A percentile compares a stretch with the other conserved stretches of the same genome.
phyloP scores from a whole-genome alignment of 2,113 vertebrate genomes.

The Nettapus auritus region DNA sequence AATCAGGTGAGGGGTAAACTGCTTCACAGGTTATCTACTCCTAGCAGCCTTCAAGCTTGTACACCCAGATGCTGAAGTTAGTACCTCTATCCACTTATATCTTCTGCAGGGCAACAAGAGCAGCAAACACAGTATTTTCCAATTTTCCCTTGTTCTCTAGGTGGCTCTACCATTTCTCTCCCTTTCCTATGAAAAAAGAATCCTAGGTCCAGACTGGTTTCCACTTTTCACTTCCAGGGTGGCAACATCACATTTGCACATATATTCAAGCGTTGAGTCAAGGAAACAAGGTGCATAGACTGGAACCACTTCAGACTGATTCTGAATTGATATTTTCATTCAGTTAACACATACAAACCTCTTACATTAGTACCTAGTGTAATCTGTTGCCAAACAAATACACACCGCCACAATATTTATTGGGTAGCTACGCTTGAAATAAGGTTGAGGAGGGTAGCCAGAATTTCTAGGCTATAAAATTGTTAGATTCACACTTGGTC shows the following conservation, averaged over 20 bases:
- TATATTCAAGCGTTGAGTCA: not conserved
- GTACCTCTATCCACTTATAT: not conserved
- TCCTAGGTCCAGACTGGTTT: not conserved
- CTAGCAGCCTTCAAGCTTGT: accelerated
- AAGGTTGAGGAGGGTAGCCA: not conserved
- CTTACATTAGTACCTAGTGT: not conserved
- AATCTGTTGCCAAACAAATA: not conserved
- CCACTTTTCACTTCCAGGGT: not conserved
- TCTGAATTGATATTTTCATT: not conserved
- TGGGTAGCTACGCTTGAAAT: not conserved
- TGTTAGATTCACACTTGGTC: not conserved
- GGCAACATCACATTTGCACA: not conserved
- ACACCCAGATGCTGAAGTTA: not conserved
- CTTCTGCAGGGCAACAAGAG: not conserved
- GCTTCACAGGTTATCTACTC: not conserved
- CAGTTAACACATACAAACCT: not conserved
- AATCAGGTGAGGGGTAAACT: not conserved
- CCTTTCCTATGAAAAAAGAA: not conserved
- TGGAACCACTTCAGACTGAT: not conserved
- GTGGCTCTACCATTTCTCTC: not conserved
- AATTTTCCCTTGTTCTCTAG: not conserved
- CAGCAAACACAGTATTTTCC: not conserved
- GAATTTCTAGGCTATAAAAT: not conserved
- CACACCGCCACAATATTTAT: not conserved
- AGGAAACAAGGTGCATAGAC: not conserved